These are phyloP conservation scores for Alligator sinensis DNA, from an alignment of 2,113 vertebrate genomes.

Conservation along the genomic window DNA sequence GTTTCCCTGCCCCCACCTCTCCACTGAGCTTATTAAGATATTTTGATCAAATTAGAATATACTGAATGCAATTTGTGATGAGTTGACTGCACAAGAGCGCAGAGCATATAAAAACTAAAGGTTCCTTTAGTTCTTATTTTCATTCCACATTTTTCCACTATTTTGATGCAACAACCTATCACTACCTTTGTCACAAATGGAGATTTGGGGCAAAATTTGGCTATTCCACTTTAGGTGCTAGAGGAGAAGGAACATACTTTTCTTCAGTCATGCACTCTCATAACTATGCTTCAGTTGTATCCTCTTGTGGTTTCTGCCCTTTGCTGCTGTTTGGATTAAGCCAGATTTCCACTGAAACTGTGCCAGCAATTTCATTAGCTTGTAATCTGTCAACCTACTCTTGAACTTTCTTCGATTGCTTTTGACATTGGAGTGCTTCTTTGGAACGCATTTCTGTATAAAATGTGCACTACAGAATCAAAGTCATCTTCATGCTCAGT, in stretches of 20 bases:
- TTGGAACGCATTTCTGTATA: background rate
- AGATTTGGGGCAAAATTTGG: constrained; percentile 15
- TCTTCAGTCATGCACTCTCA: constrained; percentile 35
- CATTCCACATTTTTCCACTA: background rate
- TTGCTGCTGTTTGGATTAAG: constrained; percentile 17
- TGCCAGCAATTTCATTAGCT: background rate
- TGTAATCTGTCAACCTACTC: background rate
- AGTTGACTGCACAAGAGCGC: background rate
- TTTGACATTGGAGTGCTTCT: background rate
- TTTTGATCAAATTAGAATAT: background rate
- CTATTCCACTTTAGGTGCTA: constrained; percentile 22
- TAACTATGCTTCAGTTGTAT: constrained; percentile 32
- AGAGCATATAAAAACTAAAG: background rate
- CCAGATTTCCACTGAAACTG: background rate
- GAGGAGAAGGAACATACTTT: constrained; percentile 3
- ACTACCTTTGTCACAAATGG: background rate
- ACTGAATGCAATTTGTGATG: background rate
- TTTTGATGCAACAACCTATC: background rate
- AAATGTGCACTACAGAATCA: background rate
- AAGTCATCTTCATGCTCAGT: background rate
- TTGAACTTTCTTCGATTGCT: background rate
- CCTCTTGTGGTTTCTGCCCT: constrained; percentile 32
- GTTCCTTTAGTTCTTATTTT: background rate
- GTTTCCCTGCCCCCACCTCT: background rate
- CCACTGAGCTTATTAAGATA: background rate